Base-by-base conservation (phyloP, 2,113 vertebrate species). In the Corynorhinus townsendii region DNA sequence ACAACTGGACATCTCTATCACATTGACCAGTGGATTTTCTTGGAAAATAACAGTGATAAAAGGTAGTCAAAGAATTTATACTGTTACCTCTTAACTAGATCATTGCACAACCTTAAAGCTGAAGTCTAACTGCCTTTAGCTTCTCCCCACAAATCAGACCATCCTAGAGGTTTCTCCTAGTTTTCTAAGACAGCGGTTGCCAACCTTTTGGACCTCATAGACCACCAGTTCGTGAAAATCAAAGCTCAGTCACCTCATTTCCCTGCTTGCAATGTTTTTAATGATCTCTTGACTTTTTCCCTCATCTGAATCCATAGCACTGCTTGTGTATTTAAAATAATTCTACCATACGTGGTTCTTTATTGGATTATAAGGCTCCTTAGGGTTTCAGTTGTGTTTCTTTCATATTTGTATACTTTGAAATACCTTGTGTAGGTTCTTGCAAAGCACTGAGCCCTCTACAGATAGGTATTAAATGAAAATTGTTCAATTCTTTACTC, bases 401-500 rank as follows among this genome's bases (percentile, higher is more conserved):
- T 90, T 95, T 92, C 52, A 71, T 92, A 59, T 94, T 75, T 91
- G 22, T 81, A 49, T 85, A 26, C 49, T 86, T 40, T 77, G 35
- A 96, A 94, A 88, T 89, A 59, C 68, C 28, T 82, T 79, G 76
- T 52, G 20, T 93, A 68, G 77, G 33, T 89, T 93, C 68, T 90
- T 91, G 59, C 56, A 82, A 94, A 96, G 40, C 26, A 56, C 52
- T 81, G 28, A 91, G 56, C 49, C 85, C 33, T 92, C 82, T 95
- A 28, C 26, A 28, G 24, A 79, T 49, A 64, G 20, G 66, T 76
- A 38, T 69, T 91, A 82, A 93, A 47, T 87, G 12, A 68, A 81
- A 79, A n/a, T 84, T 92, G 59, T 93, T 95, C n/a, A 82, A 80
- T 89, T 86, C 11, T 84, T 84, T 84, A n/a, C 22, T 92, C 71